Base-by-base conservation (phyloP, 2,888 invertebrate genomes). In the Flexamia atlantica region DNA sequence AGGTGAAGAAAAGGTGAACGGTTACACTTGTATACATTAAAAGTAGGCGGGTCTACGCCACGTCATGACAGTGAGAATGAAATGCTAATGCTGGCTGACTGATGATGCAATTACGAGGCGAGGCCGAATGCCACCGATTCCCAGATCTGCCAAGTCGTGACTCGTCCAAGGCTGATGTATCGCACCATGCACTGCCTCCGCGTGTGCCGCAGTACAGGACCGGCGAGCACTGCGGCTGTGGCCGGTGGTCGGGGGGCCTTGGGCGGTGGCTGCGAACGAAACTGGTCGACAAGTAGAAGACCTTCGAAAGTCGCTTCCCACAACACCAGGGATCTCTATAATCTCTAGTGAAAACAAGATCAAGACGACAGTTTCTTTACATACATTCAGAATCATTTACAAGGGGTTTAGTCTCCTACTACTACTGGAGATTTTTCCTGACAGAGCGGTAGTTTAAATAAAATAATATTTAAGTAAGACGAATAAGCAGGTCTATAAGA, bases 111-210 rank as follows among this genome's bases (percentile, higher is more conserved):
- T 36, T 36, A 36, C 3, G 68, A 70, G 23, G 70, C 70, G 70
- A 70, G 70, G 70, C 70, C 64, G 64, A 64, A 64, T 70, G 70
- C 70, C 70, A 20, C 70, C 17, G 70, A 70, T 70, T 32, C 70
- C 70, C 40, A 7, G 70, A 70, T 70, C 70, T 36, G 70, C 40
- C 70, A 40, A 70, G 40, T 70, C 70, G 70, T 70, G 70, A 70
- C 70, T 40, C n/a, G 70, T 70, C 70, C 70, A 70, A 70, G 70
- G 70, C 20, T 23, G 36, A 14, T 64, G 14, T 64, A 30, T 28
- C 57, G 23, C 46, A 17, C 46, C 12, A 46, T 46, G 12, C 46
- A 46, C 12, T 3, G 46, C 17, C 46, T 17, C 14, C 46, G 46
- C 5, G 17, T 46, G 46, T n/a, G 17, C 46, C 46, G 17, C 46